phyloP scores from a whole-genome alignment of 1,140 invertebrate species.

The Berghia stephanieae region DNA sequence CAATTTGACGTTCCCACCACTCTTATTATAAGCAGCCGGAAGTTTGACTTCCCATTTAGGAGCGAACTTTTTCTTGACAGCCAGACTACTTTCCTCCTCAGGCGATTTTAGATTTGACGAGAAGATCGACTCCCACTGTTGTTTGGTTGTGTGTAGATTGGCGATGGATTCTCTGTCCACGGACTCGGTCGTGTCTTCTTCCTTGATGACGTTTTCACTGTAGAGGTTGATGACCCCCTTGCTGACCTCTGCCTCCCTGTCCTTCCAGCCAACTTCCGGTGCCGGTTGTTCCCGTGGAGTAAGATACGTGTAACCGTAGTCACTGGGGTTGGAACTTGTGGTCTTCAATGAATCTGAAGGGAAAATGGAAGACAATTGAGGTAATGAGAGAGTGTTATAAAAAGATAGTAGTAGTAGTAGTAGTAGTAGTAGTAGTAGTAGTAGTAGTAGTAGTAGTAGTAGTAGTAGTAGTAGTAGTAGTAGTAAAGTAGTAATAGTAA shows the following conservation, averaged over 20 bases:
- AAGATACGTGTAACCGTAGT: conserved; percentile 25
- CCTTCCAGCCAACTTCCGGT: conserved; percentile 43
- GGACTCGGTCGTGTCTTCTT: conserved; percentile 52
- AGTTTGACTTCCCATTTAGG: conserved; percentile 55
- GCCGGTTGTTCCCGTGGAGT: conserved; percentile 17
- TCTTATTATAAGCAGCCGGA: too few relatives aligned
- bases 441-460: too few relatives aligned
- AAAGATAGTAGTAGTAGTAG: too few relatives aligned
- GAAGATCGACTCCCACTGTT: conserved; percentile 58
- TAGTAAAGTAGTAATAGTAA: too few relatives aligned
- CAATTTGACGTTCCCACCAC: too few relatives aligned
- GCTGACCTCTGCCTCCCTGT: conserved; percentile 23
- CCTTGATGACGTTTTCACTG: conserved; percentile 57
- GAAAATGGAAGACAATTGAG: not conserved
- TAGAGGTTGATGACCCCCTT: conserved; percentile 52
- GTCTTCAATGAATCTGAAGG: not conserved
- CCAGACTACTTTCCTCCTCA: conserved; percentile 11
- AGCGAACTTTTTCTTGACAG: conserved; percentile 29
- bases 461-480: too few relatives aligned
- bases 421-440: too few relatives aligned
- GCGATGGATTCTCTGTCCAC: conserved; percentile 59
- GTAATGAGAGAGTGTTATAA: too few relatives aligned
- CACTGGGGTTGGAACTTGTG: conserved; percentile 10
- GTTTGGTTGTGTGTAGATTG: conserved; percentile 47
- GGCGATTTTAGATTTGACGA: conserved; percentile 16